phyloP scores from a whole-genome alignment of 2,113 vertebrate species.

The Strix uralensis region DNA sequence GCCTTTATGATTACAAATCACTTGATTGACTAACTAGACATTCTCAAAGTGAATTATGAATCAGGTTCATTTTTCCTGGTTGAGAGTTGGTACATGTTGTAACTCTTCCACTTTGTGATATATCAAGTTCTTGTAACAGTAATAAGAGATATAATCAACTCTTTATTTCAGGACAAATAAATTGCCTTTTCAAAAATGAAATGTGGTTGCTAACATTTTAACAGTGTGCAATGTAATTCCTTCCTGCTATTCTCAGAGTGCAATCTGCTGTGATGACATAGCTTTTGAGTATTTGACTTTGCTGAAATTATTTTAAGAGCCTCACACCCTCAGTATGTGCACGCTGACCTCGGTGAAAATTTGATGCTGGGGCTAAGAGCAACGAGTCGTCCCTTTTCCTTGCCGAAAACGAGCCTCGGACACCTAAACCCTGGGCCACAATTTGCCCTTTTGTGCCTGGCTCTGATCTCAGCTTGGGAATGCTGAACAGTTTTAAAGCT shows the following conservation, averaged over 20 bases:
- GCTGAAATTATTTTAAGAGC: slow-evolving; percentile 35
- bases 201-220: slow-evolving; percentile 73
- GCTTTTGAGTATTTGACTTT: slow-evolving; percentile 56
- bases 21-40: slow-evolving; percentile 98
- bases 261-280: slow-evolving; percentile 49
- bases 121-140: slow-evolving; percentile 74
- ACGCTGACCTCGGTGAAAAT: background rate
- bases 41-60: slow-evolving; percentile 91
- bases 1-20: slow-evolving; percentile 97
- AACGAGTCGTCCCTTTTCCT: background rate
- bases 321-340: background rate
- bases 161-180: slow-evolving; percentile 76
- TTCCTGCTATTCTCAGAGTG: slow-evolving; percentile 43
- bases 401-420: background rate
- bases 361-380: background rate
- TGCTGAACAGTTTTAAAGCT: background rate
- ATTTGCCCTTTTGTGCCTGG: slow-evolving; percentile 9
- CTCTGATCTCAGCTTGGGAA: background rate
- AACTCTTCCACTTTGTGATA: slow-evolving; percentile 75
- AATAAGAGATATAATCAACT: slow-evolving; percentile 77
- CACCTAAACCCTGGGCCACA: background rate
- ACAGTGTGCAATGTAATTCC: slow-evolving; percentile 57
- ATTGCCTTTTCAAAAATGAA: slow-evolving; percentile 75
- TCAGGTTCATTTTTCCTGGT: slow-evolving; percentile 78
- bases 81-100: slow-evolving; percentile 75